Evolutionary conservation across 2,113 vertebrate species (phyloP).

Genomic region (Mustela lutreola): DNA sequence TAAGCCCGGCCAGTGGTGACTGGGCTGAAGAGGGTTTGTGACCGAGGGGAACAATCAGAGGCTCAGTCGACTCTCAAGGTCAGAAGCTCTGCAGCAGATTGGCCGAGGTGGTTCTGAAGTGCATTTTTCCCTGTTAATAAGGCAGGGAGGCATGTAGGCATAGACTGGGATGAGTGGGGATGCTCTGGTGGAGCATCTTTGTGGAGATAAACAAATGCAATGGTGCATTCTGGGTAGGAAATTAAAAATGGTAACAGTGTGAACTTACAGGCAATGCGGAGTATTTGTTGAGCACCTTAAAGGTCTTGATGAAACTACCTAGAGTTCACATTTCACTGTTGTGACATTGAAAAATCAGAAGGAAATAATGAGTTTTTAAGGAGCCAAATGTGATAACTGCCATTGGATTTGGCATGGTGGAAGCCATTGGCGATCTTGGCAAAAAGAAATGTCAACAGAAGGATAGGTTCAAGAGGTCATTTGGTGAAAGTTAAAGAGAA

Average conservation of each 20-base stretch:
- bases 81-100: not conserved
- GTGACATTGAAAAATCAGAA: constrained; percentile 29
- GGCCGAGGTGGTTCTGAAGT: not conserved
- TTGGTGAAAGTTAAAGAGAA: constrained; percentile 6
- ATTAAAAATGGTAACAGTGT: not conserved
- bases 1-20: not conserved
- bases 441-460: not conserved
- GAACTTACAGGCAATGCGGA: not conserved
- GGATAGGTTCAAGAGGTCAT: not conserved
- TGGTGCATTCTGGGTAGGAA: not conserved
- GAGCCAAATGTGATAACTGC: not conserved
- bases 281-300: constrained; percentile 9
- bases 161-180: not conserved
- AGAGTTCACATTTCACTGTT: not conserved
- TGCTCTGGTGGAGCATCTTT: not conserved
- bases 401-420: not conserved
- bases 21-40: not conserved
- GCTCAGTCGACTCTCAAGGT: not conserved
- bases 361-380: not conserved
- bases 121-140: not conserved
- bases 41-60: not conserved
- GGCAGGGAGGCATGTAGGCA: not conserved
- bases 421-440: not conserved
- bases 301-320: not conserved
- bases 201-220: not conserved